phyloP scores from a whole-genome alignment of 2,797 vertebrate genomes.

The Alectoris magna region DNA sequence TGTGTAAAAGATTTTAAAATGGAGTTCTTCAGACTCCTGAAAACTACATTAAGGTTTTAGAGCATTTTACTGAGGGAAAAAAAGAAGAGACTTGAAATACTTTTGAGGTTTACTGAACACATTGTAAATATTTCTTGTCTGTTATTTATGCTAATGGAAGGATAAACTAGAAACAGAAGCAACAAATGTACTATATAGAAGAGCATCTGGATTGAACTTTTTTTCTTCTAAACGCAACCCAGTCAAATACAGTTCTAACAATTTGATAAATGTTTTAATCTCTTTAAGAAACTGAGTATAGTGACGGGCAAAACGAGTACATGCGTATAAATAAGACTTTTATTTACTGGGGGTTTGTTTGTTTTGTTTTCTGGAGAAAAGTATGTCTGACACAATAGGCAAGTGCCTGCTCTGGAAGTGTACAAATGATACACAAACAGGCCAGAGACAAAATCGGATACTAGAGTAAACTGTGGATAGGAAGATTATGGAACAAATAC shows the following conservation, averaged over 20 bases:
- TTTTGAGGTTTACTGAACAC: not conserved
- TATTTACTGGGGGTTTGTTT: not conserved
- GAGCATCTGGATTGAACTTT: conserved; percentile 2
- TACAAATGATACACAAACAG: not conserved
- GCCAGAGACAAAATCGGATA: not conserved
- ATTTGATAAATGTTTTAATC: conserved; percentile 47
- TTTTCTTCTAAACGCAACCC: conserved; percentile 18
- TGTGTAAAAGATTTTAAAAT: not conserved
- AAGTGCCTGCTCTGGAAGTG: not conserved
- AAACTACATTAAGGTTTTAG: not conserved
- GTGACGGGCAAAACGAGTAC: conserved; percentile 9
- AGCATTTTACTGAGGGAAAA: not conserved
- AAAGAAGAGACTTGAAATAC: not conserved
- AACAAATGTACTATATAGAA: not conserved
- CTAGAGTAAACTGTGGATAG: not conserved
- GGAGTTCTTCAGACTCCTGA: not conserved
- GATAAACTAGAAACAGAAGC: not conserved
- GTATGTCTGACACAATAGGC: not conserved
- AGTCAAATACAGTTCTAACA: conserved; percentile 12
- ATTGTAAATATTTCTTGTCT: not conserved
- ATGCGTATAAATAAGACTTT: not conserved
- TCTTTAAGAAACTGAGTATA: not conserved
- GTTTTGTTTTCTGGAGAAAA: not conserved
- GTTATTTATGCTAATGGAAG: not conserved
- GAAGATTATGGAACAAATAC: not conserved